A percentile compares a stretch with the other conserved stretches of the same genome.
Conservation (phyloP, 2,113 vertebrate species). For the Phyllostomus hastatus region DNA sequence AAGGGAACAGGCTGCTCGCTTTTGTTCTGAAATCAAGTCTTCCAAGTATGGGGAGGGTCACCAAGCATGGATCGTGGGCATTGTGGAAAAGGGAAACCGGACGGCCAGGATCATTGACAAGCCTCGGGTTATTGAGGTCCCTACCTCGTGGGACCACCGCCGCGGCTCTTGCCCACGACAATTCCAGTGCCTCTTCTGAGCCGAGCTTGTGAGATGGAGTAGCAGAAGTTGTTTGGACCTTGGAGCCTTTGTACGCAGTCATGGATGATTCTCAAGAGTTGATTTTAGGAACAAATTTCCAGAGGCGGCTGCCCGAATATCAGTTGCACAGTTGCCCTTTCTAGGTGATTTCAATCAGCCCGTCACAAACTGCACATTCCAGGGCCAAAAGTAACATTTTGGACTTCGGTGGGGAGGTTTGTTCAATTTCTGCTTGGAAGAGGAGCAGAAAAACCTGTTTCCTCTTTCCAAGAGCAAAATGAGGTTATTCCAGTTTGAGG, state of each 20-base stretch:
- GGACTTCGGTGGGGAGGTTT: neutral
- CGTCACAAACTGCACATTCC: slow-evolving; percentile 29
- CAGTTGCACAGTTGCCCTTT: slow-evolving; percentile 4
- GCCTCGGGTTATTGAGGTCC: slow-evolving; percentile 92
- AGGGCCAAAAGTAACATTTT: slow-evolving; percentile 34
- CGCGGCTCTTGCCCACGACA: slow-evolving; percentile 78
- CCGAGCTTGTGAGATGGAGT: slow-evolving; percentile 71
- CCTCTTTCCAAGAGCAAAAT: slow-evolving; percentile 44
- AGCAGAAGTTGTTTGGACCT: slow-evolving; percentile 63
- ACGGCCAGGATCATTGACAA: slow-evolving; percentile 94
- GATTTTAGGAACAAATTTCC: slow-evolving; percentile 36
- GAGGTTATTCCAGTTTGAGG: slow-evolving; percentile 19
- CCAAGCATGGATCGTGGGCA: slow-evolving; percentile 94
- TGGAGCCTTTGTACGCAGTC: neutral
- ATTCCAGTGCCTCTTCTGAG: slow-evolving; percentile 78
- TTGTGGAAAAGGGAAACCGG: slow-evolving; percentile 93
- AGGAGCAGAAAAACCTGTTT: neutral
- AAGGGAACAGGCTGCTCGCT: slow-evolving; percentile 92
- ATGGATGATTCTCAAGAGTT: neutral
- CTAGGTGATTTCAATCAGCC: neutral
- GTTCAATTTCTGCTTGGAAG: neutral
- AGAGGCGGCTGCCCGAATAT: slow-evolving; percentile 12
- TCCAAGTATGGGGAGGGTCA: slow-evolving; percentile 87
- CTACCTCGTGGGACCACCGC: slow-evolving; percentile 83
- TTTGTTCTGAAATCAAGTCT: slow-evolving; percentile 93